These are phyloP conservation scores for Parazoanthus darwini DNA, from an alignment of 92 coral and sea anemone species.

Conservation along the genomic window DNA sequence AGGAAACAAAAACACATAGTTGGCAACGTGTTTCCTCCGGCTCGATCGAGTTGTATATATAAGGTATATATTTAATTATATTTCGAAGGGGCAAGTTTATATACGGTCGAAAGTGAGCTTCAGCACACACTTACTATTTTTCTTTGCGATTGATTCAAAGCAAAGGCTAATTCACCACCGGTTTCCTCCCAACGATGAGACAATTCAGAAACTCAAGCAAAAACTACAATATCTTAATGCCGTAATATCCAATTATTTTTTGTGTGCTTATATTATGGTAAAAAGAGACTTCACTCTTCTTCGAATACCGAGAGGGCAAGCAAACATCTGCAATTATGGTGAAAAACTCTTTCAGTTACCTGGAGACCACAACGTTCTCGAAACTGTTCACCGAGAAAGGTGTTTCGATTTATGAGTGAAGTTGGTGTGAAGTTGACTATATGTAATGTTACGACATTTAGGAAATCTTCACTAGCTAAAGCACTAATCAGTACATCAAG, in stretches of 20 bases:
- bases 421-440: background rate
- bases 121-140: background rate
- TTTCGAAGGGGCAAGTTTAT: background rate
- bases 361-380: background rate
- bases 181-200: background rate
- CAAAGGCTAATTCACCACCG: background rate
- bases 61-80: background rate
- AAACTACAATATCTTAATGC: background rate
- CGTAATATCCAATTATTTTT: background rate
- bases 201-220: background rate
- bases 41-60: background rate
- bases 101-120: background rate
- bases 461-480: background rate
- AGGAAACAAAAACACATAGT: background rate
- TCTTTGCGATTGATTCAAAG: conserved; percentile 5
- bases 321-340: background rate
- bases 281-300: background rate
- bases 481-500: background rate
- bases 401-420: background rate
- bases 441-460: background rate
- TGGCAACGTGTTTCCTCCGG: background rate
- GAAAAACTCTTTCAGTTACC: background rate
- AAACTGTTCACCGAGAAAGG: background rate
- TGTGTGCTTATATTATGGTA: background rate
- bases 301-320: background rate